A percentile compares a stretch with the other conserved stretches of the same genome.
Evolutionary conservation across 2,113 vertebrate species (phyloP).

Genomic region (Mixornis gularis): DNA sequence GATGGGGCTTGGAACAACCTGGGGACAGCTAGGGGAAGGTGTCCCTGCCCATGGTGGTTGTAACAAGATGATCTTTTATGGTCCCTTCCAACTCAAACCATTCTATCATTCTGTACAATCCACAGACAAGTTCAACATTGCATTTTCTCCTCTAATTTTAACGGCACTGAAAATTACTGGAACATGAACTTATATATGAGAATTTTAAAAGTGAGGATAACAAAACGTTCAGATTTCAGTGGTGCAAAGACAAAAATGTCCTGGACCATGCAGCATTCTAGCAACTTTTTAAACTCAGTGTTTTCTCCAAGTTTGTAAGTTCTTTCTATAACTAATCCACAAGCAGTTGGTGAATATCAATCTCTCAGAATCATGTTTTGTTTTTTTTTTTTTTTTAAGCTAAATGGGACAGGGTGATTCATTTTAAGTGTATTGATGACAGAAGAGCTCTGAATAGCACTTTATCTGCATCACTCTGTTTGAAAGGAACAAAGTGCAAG

Average conservation of each 20-base stretch:
- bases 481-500: constrained; percentile 52
- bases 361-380: neutral
- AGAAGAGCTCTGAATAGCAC: constrained; percentile 34
- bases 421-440: constrained; percentile 29
- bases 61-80: neutral
- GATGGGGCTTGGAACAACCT: neutral
- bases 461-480: constrained; percentile 17
- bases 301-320: neutral
- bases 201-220: neutral
- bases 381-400: neutral
- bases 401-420: constrained; percentile 21
- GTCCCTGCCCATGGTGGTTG: too few relatives aligned
- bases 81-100: neutral
- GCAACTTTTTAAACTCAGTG: neutral
- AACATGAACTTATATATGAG: neutral
- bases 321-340: neutral
- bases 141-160: neutral
- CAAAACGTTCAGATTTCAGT: neutral
- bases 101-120: neutral
- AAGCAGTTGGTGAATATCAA: neutral
- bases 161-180: neutral
- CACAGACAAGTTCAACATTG: neutral
- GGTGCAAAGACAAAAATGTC: neutral
- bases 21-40: neutral
- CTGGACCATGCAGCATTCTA: neutral